These are phyloP conservation scores for Oxyteleia sp. DNA, from an alignment of 2,888 invertebrate species.

Conservation along the genomic window DNA sequence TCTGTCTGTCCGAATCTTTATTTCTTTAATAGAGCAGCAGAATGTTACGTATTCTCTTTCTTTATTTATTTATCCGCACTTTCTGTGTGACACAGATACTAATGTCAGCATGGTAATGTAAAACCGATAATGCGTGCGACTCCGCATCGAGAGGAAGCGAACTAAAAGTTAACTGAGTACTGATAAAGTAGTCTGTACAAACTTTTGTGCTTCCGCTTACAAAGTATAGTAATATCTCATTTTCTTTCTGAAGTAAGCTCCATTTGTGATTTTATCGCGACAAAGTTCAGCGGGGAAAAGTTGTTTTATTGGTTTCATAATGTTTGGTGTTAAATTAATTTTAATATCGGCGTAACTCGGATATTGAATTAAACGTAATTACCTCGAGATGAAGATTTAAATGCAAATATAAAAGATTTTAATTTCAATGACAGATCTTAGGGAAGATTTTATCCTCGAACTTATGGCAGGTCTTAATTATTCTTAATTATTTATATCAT, in stretches of 20 bases:
- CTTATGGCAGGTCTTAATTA: too few relatives aligned
- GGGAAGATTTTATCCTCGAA: too few relatives aligned
- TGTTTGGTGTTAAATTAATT: slow-evolving; percentile 29
- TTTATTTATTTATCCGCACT: slow-evolving; percentile 8
- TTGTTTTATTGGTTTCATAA: slow-evolving; percentile 26
- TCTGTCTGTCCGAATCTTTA: slow-evolving; percentile 27
- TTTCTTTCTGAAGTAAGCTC: slow-evolving; percentile 33
- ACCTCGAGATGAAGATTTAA: not conserved
- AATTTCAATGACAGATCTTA: too few relatives aligned
- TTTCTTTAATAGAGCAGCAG: slow-evolving; percentile 25
- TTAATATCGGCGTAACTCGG: slow-evolving; percentile 4
- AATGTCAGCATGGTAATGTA: slow-evolving; percentile 25
- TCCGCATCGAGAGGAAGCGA: slow-evolving; percentile 14
- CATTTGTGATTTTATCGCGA: slow-evolving; percentile 41
- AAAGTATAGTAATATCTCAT: slow-evolving; percentile 44
- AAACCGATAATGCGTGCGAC: slow-evolving; percentile 41
- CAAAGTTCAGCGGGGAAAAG: slow-evolving; percentile 24
- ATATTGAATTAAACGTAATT: slow-evolving; percentile 4
- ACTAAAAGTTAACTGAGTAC: slow-evolving; percentile 36
- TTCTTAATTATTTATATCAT: too few relatives aligned
- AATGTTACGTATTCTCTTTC: slow-evolving; percentile 24
- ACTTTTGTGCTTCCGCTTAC: slow-evolving; percentile 34
- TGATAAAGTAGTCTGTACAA: slow-evolving; percentile 39
- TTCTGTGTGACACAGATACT: slow-evolving; percentile 18
- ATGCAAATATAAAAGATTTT: too few relatives aligned